These are phyloP conservation scores for Colistium nudipinnis DNA, from an alignment of 2,113 vertebrate species.

Conservation along the genomic window DNA sequence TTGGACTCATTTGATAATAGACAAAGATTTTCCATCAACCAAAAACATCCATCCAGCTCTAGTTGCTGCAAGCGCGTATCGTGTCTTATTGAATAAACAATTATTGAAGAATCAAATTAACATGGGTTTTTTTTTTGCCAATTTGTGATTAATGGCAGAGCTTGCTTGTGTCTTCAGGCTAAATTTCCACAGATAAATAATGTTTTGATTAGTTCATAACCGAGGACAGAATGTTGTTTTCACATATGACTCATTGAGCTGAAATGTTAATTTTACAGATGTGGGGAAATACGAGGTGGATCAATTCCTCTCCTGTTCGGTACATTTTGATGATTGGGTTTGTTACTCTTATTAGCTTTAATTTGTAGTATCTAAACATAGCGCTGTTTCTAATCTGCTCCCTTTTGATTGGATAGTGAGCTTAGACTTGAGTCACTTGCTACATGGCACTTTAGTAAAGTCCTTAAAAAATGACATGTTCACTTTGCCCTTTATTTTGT, in stretches of 20 bases:
- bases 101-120: no score
- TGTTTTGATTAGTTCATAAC: neutral
- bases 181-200: neutral
- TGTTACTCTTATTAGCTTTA: neutral
- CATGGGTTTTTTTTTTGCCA: neutral
- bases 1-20: no score
- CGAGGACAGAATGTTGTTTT: neutral
- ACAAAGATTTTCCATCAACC: no score
- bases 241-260: neutral
- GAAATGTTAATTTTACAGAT: conserved; percentile 5
- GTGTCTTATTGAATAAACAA: no score
- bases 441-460: no score
- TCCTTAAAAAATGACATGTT: conserved; percentile 9
- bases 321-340: no score
- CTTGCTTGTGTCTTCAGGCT: neutral
- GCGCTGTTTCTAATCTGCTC: neutral
- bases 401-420: neutral
- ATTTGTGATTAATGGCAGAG: neutral
- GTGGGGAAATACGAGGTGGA: conserved; percentile 8
- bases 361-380: neutral
- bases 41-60: no score
- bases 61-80: no score
- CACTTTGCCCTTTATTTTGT: conserved; percentile 13
- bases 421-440: neutral
- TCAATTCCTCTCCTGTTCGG: neutral